Base-by-base conservation (phyloP, 2,888 invertebrate genomes). In the Sesia apiformis region DNA sequence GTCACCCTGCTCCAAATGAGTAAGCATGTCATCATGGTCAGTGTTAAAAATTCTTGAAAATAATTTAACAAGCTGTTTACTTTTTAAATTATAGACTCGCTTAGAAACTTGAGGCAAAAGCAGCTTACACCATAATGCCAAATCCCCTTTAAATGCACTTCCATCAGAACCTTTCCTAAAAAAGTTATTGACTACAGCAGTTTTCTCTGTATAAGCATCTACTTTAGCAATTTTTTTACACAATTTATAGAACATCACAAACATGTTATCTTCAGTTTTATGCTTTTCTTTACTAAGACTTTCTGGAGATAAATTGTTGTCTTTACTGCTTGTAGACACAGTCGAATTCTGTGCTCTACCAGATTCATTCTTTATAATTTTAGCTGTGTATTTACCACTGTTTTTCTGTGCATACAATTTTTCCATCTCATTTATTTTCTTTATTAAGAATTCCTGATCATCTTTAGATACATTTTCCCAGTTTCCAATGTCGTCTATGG, bases 81-180 rank as follows among this genome's bases (percentile, higher is more conserved):
- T 97, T 86, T 97, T 96, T 52, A 98, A 85, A 86, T 98, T 98
- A 76, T 98, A 98, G 41, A 97, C 93, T 58, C 96, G 90, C 76
- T 97, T 96, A 7, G 93, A 91, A 39, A 94, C 94, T 52, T 93
- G 94, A 0, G 98, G 98, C 53, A 98, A 83, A 38, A 98, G 81
- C 61, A 97, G 81, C 67, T 94, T 94, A 73, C 96, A 93, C 95
- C 97, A 95, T 50, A 97, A 83, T 51, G 92, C 87, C 40, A 95
- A 75, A 77, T 97, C 94, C 3, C 97, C 95, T 69, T 93, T 91
- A 72, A 96, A 97, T 5, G 90, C 86, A 43, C 86, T 92, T 69
- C 91, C 81, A 76, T 91, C 89, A 8, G 81, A 78, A 1, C 93
- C 93, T 67, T 91, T 91, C 3, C 86, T 90, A 52, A 97, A 93